Conservation (phyloP, 2,888 invertebrate genomes). For the Oxycera nigricornis region DNA sequence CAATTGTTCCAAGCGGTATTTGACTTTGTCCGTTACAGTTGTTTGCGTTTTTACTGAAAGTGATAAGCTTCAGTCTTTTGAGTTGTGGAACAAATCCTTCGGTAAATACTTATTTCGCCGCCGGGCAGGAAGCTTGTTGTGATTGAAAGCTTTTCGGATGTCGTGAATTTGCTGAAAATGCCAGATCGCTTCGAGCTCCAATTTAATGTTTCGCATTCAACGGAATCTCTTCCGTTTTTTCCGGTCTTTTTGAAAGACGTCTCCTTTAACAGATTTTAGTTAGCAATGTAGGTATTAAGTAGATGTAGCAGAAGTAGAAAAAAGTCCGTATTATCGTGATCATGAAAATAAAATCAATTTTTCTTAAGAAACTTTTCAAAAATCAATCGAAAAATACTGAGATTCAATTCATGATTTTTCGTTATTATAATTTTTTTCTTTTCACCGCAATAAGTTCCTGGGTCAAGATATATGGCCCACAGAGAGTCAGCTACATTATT, state of each 20-base stretch:
- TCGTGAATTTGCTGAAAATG: conserved; percentile 91
- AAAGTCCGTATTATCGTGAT: too few relatives aligned
- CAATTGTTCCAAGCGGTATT: conserved; percentile 88
- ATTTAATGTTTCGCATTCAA: conserved; percentile 65
- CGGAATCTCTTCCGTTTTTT: conserved; percentile 54
- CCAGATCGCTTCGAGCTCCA: conserved; percentile 78
- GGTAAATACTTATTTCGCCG: conserved; percentile 74
- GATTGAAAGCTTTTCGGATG: conserved; percentile 90
- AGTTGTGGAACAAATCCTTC: conserved; percentile 8
- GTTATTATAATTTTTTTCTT: too few relatives aligned
- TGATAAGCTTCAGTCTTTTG: conserved; percentile 8
- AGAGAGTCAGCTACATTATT: too few relatives aligned
- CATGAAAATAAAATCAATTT: too few relatives aligned
- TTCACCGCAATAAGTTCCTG: too few relatives aligned
- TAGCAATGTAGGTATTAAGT: not conserved
- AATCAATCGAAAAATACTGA: too few relatives aligned
- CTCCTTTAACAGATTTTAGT: too few relatives aligned
- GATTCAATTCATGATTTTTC: too few relatives aligned
- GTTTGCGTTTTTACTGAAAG: conserved; percentile 76
- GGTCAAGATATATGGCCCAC: too few relatives aligned
- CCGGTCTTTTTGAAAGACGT: conserved; percentile 52
- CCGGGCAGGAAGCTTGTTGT: conserved; percentile 86
- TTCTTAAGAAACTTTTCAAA: too few relatives aligned
- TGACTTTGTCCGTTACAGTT: conserved; percentile 84
- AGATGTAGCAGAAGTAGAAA: too few relatives aligned